Evolutionary conservation across 2,113 vertebrate species (phyloP).

Genomic region (Crypturellus undulatus): DNA sequence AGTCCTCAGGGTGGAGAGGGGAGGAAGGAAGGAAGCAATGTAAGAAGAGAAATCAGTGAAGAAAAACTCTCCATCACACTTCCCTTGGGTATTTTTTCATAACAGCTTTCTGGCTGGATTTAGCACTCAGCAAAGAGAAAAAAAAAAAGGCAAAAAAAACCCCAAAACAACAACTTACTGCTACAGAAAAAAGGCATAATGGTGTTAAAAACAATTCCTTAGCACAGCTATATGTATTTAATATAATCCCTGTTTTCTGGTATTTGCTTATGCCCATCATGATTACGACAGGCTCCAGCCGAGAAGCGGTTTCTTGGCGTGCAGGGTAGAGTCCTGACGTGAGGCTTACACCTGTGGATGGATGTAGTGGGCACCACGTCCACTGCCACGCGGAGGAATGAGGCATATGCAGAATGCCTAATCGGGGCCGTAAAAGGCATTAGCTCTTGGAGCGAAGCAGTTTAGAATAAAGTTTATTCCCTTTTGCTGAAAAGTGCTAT

Average conservation of each 20-base stretch:
- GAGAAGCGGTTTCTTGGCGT: background rate
- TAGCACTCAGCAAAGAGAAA: background rate
- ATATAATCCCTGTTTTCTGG: background rate
- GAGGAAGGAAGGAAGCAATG: slow-evolving; percentile 69
- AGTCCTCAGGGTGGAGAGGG: slow-evolving; percentile 15
- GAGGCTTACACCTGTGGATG: background rate
- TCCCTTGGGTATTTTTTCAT: slow-evolving; percentile 54
- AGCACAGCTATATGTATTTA: background rate
- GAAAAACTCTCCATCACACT: slow-evolving; percentile 51
- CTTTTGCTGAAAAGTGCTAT: background rate
- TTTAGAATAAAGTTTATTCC: background rate
- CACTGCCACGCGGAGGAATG: background rate
- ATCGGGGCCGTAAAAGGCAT: background rate
- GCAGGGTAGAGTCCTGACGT: background rate
- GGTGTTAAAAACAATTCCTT: background rate
- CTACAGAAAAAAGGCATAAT: background rate
- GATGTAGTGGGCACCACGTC: background rate
- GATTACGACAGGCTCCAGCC: background rate
- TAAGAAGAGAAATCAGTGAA: slow-evolving; percentile 56
- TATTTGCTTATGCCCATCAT: background rate
- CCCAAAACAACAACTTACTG: background rate
- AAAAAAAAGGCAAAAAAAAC: background rate
- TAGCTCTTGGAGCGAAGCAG: background rate
- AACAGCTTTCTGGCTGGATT: slow-evolving; percentile 55
- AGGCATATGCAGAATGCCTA: background rate